Percentiles rank a stretch among this genome's conserved stretches.
Conservation (phyloP, 2,797 vertebrate species). For the Octomys mimax region DNA sequence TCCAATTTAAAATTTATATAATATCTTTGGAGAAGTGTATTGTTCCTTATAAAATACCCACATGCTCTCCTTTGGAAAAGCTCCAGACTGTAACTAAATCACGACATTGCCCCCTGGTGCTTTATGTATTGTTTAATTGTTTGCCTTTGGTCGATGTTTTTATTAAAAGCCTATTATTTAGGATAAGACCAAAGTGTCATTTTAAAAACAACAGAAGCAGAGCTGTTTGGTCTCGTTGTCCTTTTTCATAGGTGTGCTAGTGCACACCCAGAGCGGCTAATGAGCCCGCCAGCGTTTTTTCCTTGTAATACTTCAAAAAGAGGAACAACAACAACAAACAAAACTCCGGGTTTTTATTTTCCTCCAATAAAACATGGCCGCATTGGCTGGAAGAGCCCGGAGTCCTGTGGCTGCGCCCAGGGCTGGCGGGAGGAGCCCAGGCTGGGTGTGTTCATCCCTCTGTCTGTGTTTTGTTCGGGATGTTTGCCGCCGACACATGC, state of each 20-base stretch:
- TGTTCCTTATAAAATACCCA: slow-evolving; percentile 88
- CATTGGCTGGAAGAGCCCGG: slow-evolving; percentile 70
- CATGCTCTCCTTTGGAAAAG: slow-evolving; percentile 86
- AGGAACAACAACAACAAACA: slow-evolving; percentile 80
- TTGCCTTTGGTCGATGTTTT: slow-evolving; percentile 91
- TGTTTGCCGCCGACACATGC: not conserved
- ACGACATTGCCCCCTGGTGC: slow-evolving; percentile 90
- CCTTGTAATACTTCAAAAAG: slow-evolving; percentile 85
- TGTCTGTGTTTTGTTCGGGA: not conserved
- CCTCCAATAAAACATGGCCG: slow-evolving; percentile 79
- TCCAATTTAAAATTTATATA: slow-evolving; percentile 87
- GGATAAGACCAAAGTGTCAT: slow-evolving; percentile 90
- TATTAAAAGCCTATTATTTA: slow-evolving; percentile 91
- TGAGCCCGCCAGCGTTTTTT: slow-evolving; percentile 83
- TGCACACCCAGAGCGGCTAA: slow-evolving; percentile 78
- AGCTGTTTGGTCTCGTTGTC: slow-evolving; percentile 72
- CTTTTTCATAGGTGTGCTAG: slow-evolving; percentile 85
- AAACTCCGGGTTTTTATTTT: slow-evolving; percentile 79
- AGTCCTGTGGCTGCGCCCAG: not conserved
- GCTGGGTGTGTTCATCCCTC: not conserved
- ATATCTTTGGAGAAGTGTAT: slow-evolving; percentile 86
- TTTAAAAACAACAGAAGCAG: slow-evolving; percentile 88
- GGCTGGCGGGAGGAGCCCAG: not conserved
- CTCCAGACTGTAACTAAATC: slow-evolving; percentile 89
- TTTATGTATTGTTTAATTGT: slow-evolving; percentile 93